Base-by-base conservation (phyloP, 2,797 vertebrate species). In the Falco biarmicus region DNA sequence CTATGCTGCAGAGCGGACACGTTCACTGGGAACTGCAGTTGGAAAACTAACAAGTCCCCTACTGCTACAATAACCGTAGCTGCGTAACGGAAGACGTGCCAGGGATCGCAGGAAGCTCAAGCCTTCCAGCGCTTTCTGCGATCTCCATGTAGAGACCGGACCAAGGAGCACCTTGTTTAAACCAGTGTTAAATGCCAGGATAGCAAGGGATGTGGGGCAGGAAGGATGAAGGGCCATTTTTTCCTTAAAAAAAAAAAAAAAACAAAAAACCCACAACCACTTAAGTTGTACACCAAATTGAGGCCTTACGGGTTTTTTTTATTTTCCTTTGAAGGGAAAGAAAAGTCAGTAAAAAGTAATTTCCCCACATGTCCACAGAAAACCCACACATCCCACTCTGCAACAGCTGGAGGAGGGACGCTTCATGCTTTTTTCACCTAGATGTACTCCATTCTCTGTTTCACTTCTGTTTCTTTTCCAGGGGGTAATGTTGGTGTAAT, bases 31-130 rank as follows among this genome's bases (percentile, higher is more conserved):
- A 96, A 95, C 90, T 92, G 96, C 95, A 66, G 90, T 65, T 96
- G 94, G 95, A 96, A 94, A 95, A 95, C 96, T 96, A 97, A 95
- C 95, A 97, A 93, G 87, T 89, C 96, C 95, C 96, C 95, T 89
- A 95, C 94, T 96, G 95, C 94, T 97, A 96, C 79, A 97, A 97
- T 63, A 97, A 95, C 95, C 94, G 4, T 75, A 78, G 89, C 94
- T 93, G 82, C 87, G 54, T 95, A 96, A 97, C 11, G 93, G 90
- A 96, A 97, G 94, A 93, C 69, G 17, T 96, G 96, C 96, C 96
- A 97, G 96, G 92, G 95, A 96, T 96, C 6, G 50, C 93, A 96
- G 95, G 94, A 96, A 95, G 87, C 94, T 94, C 92, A 93, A 95
- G 90, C 89, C 82, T 95, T 97, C 96, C 91, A 96, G 95, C 47